Base-by-base conservation (phyloP, 1,140 invertebrate species). In the Camponotus vicinus region DNA sequence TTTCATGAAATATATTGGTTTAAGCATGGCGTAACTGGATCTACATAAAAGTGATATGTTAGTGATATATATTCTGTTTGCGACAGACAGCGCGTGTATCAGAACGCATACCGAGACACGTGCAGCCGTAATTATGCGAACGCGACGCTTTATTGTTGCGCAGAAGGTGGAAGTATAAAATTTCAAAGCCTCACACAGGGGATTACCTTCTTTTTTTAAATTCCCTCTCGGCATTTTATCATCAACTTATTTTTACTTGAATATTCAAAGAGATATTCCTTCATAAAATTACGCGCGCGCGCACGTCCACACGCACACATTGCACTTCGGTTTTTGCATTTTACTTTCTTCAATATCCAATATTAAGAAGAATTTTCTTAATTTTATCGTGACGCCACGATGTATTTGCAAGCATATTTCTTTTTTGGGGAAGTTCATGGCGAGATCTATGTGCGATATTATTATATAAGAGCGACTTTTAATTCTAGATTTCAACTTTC, bases 11-110 rank as follows among this genome's bases (percentile, higher is more conserved):
- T 15, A 52, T 42, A 59, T 77, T 69, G 64, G 64, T 70, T 70
- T 67, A 49, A 78, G 27, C n/a, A 27, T n/a, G 34, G 64, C 57
- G 37, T 34, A 77, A 70, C 40, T 67, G 37, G 67, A 73, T 49
- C 70, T 63, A 32, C 49, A 77, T 73, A 59, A 88, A 88, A 71
- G 63, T 84, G 86, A 78, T 76, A 52, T 34, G 86, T 52, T 69
- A 69, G 55, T 75, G 9, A 45, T 61, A 45, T 4, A 18, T 52
- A 52, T 21, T 49, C 9, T 71, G 79, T 45, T 73, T 59, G 79
- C 27, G 69, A 61, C 52, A 59, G 15, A 55, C 11, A 71, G 69
- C 3, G 9, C 55, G 40, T 1, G 18, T 71, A 32, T 52, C 69
- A 63, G 57, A 42, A 80, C 15, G 34, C 2, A 37, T 34, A 55